Evolutionary conservation across 2,113 vertebrate genomes (phyloP).

Genomic region (Cryptoleucopteryx plumbea): DNA sequence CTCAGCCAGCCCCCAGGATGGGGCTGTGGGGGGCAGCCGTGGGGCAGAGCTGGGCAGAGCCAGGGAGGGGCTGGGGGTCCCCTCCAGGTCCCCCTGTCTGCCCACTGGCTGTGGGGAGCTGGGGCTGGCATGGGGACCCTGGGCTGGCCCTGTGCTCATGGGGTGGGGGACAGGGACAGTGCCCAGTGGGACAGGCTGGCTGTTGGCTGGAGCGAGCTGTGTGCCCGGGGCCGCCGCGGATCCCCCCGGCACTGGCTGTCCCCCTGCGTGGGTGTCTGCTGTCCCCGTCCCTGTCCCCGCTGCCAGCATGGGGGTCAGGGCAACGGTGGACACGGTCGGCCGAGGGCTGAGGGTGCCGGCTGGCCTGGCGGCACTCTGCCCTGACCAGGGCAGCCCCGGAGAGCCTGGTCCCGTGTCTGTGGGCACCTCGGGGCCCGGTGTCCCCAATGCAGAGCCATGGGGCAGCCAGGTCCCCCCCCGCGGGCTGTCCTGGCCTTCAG

Average conservation of each 20-base stretch:
- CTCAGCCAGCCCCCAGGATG: background rate
- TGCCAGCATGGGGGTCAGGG: too few relatives aligned
- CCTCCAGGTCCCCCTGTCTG: background rate
- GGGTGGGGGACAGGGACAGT: background rate
- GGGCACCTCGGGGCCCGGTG: accelerated
- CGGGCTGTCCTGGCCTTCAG: background rate
- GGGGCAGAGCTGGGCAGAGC: background rate
- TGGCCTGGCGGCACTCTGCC: too few relatives aligned
- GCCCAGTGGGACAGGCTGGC: background rate
- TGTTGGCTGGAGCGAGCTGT: background rate
- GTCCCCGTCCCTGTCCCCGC: too few relatives aligned
- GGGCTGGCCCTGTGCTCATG: background rate
- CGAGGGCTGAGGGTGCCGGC: too few relatives aligned
- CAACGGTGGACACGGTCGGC: too few relatives aligned
- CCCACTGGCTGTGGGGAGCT: accelerated
- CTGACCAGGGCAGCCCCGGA: too few relatives aligned
- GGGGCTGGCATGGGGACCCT: background rate
- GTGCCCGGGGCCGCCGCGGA: too few relatives aligned
- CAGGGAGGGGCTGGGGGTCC: background rate
- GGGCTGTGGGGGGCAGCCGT: background rate
- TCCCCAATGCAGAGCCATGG: background rate
- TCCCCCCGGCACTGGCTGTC: too few relatives aligned
- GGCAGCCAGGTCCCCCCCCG: background rate
- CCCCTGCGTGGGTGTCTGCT: too few relatives aligned
- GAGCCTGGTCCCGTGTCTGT: too few relatives aligned